Base-by-base conservation (phyloP, 2,113 vertebrate genomes). In the Petromus typicus region DNA sequence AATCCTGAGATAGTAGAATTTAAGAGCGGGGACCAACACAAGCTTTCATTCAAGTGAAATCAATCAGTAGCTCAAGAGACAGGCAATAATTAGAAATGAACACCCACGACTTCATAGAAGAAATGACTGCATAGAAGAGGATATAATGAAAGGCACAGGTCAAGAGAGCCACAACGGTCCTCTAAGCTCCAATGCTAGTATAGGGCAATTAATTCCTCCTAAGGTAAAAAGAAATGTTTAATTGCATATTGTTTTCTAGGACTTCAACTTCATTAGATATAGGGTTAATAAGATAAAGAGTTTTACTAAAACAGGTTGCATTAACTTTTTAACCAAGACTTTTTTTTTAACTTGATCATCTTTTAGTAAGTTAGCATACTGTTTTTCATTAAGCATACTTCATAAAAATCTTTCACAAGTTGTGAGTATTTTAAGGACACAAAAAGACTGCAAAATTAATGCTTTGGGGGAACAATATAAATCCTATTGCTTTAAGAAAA, bases 261-360 rank as follows among this genome's bases (percentile, higher is more conserved):
- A 64, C 23, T 48, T 83, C 61, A 71, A 13, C 32, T 78, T 78
- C 40, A 63, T 78, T 51, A 51, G 10, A 51, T 51, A 51, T 51
- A 51, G 10, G 6, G 10, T 51, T 64, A 73, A 71, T 63, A 18
- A 8, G 23, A n/a, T 7, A 73, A 5, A 79, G 6, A 54, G 34
- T 87, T 89, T 75, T 37, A 80, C 54, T 80, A 79, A 93, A 92
- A 54, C 2, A 66, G 85, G 2, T 48, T 94, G 54, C 16, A 94
- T 63, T n/a, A 79, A 79, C 40, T 37, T 59, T 64, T 84, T 73
- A 67, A 45, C 7, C 1, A 54, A 83, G 2, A 61, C 12, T 64
- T 79, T 40, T 54, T 3, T 85, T 57, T 94, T n/a, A n/a, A 88
- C 23, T 20, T 32, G 64, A 37, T 34, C 73, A 71, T 66, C 16